phyloP scores from a whole-genome alignment of 2,888 invertebrate genomes.

The Auanema freiburgensis region DNA sequence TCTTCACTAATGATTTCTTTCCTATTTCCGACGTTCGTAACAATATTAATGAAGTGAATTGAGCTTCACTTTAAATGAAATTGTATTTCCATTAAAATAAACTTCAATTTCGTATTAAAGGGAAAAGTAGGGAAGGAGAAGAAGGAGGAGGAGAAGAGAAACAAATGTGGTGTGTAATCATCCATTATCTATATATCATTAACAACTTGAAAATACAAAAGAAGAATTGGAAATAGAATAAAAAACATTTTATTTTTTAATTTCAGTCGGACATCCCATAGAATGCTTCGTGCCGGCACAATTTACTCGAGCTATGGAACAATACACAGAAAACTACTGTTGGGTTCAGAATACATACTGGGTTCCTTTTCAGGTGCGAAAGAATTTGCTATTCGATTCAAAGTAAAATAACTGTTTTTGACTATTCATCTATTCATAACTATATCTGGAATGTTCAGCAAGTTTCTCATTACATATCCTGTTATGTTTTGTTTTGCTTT shows the following conservation, averaged over 20 bases:
- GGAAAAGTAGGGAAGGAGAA: too few species aligned
- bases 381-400: not conserved
- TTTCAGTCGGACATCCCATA: conserved; percentile 67
- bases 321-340: conserved; percentile 69
- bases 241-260: not conserved
- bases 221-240: conserved; percentile 3
- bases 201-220: too few species aligned
- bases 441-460: not conserved
- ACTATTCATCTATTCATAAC: not conserved
- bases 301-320: conserved; percentile 69
- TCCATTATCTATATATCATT: too few species aligned
- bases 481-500: not conserved
- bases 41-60: too few species aligned
- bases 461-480: not conserved
- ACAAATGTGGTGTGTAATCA: too few species aligned
- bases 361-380: conserved; percentile 59
- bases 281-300: conserved; percentile 70
- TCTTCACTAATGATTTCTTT: too few species aligned
- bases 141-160: too few species aligned
- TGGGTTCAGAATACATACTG: conserved; percentile 65
- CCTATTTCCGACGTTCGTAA: too few species aligned
- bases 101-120: too few species aligned
- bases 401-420: not conserved
- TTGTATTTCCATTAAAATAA: too few species aligned
- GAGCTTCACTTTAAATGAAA: too few species aligned